Percentiles rank a stretch among this genome's conserved stretches.
Evolutionary conservation across 92 coral and sea anemone genomes (phyloP).

Genomic region (Parazoanthus atlanticus): DNA sequence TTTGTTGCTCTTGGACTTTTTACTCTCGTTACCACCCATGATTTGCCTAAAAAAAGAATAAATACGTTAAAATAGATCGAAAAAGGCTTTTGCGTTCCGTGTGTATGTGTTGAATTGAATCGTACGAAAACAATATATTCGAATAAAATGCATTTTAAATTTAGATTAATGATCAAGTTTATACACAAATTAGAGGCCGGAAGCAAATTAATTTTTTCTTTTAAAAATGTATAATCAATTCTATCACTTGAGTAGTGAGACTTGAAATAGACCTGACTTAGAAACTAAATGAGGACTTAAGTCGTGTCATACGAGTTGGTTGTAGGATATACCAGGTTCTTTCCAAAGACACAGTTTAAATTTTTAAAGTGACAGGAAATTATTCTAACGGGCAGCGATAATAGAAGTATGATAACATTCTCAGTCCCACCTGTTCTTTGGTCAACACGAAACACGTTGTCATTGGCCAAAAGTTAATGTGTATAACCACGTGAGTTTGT

Average conservation of each 20-base stretch:
- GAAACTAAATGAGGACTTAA: no score
- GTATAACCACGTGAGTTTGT: neutral
- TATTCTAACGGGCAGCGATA: constrained; percentile 32
- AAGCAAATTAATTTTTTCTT: no score
- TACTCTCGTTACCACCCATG: constrained; percentile 39
- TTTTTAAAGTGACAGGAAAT: neutral
- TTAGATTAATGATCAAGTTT: neutral
- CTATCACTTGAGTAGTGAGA: neutral
- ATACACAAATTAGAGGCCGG: neutral
- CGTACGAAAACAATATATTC: neutral
- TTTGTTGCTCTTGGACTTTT: neutral
- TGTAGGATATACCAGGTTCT: neutral
- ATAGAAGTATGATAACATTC: neutral
- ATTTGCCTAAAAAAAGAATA: neutral
- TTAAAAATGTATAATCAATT: no score
- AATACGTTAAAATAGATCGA: no score
- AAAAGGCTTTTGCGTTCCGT: neutral
- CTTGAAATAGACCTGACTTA: neutral
- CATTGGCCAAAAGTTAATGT: neutral
- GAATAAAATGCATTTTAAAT: neutral
- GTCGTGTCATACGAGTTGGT: neutral
- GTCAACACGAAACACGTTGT: neutral
- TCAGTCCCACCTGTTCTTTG: neutral
- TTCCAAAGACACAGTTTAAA: neutral
- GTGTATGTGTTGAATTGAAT: neutral